Evolutionary conservation across 53 echinoderm and acorn worm species (phyloP), one percentile per base, ranked within the genome.

Genomic region (Mesocentrotus franciscanus): DNA sequence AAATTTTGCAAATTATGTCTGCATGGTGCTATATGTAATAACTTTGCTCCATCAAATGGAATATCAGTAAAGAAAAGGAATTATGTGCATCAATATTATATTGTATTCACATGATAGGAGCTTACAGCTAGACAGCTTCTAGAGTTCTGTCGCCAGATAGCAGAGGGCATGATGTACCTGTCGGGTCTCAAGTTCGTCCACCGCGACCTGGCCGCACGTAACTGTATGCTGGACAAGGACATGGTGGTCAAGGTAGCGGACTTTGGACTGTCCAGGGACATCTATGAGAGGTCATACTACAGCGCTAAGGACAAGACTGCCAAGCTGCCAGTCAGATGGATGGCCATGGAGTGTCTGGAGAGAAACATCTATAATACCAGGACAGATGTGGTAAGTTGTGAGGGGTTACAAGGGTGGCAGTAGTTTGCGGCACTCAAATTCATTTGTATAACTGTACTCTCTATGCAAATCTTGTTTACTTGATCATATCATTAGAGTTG

Each of bases 271-370:
- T 99, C 99, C 56, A 95, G 99, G 70, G 99, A 99, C 91, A 97
- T 99, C 68, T 99, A 99, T 20, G 99, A 99, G 92, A 95, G 97
- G 78, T 98, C 98, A 89, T 99, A 99, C 95, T 99, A 99, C 97
- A 97, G 97, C 78, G 99, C 98, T 61, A 99, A 98, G 96, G 99
- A 99, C 87, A 97, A 96, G 90, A 95, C 98, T 9, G 97, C 98
- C 61, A 97, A 99, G 94, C 96, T 99, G 32, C 99, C 99, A 16
- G 98, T 99, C 13, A 94, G 98, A 60, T 99, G 99, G 99, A 99
- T 99, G 99, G 99, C 99, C 7, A 39, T 97, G 96, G 99, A 99
- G 78, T 98, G 97, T 61, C 95, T 99, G 90, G 98, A 99, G 91
- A 97, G 97, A 89, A 99, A 96, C 87, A 95, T 99, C 55, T 99